Conservation (phyloP, 2,797 vertebrate species). For the Erpetoichthys calabaricus region DNA sequence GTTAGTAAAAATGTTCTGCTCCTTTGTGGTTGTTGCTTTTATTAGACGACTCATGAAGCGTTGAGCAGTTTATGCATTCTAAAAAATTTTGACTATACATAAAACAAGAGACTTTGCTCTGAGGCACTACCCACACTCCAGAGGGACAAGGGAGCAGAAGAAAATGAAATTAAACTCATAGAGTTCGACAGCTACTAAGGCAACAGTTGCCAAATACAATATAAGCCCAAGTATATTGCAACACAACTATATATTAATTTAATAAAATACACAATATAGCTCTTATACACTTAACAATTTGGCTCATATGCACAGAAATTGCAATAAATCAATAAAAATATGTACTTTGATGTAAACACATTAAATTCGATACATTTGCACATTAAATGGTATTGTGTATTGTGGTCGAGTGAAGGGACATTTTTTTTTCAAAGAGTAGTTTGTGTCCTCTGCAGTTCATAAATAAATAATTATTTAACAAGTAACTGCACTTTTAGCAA, state of each 20-base stretch:
- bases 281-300: slow-evolving; percentile 99
- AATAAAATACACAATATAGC: slow-evolving; percentile 99
- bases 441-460: slow-evolving; percentile 70
- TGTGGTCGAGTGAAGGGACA: slow-evolving; percentile 81
- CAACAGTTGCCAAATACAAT: slow-evolving; percentile 99
- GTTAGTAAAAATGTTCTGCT: slow-evolving; percentile 40
- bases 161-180: slow-evolving; percentile 90
- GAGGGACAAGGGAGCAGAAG: slow-evolving; percentile 57
- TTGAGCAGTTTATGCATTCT: slow-evolving; percentile 82
- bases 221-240: slow-evolving; percentile 99
- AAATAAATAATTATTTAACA: slow-evolving; percentile 31
- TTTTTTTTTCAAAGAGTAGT: slow-evolving; percentile 80
- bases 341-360: slow-evolving; percentile 98
- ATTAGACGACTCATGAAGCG: slow-evolving; percentile 52
- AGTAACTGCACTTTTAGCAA: slow-evolving; percentile 37
- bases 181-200: slow-evolving; percentile 99
- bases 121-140: slow-evolving; percentile 67
- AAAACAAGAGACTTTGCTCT: slow-evolving; percentile 78
- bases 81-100: slow-evolving; percentile 70
- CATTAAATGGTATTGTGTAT: slow-evolving; percentile 91
- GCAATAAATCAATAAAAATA: slow-evolving; percentile 99
- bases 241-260: slow-evolving; percentile 99
- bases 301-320: slow-evolving; percentile 99
- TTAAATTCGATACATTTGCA: slow-evolving; percentile 97
- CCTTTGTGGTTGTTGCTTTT: slow-evolving; percentile 37